phyloP scores from a whole-genome alignment of 2,113 vertebrate species.

The Carettochelys insculpta region DNA sequence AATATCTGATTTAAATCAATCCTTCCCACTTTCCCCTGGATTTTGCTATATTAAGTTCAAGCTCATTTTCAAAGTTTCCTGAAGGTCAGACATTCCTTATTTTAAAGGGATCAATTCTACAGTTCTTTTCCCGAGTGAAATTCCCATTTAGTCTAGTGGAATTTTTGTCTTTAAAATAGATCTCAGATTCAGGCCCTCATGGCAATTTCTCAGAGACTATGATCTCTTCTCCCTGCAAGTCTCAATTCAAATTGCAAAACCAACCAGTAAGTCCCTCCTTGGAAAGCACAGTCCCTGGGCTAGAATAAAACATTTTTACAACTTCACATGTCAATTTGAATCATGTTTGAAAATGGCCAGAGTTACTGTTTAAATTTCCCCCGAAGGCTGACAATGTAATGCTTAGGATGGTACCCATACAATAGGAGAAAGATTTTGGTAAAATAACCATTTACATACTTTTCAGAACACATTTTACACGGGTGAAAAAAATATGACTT shows the following conservation, averaged over 20 bases:
- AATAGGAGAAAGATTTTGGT: background rate
- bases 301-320: background rate
- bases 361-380: background rate
- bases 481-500: background rate
- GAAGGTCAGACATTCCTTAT: background rate
- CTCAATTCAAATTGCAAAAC: background rate
- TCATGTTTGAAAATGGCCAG: accelerated
- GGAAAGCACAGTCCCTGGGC: background rate
- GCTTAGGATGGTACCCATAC: constrained; percentile 28
- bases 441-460: background rate
- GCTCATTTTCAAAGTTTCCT: background rate
- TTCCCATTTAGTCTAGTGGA: background rate
- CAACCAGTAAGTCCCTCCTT: background rate
- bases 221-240: background rate
- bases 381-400: background rate
- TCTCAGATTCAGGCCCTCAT: background rate
- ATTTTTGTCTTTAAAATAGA: background rate
- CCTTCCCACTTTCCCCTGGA: background rate
- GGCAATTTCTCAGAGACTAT: background rate
- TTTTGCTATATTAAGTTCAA: background rate
- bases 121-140: background rate
- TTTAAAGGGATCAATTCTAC: background rate
- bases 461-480: background rate
- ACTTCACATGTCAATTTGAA: background rate
- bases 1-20: background rate